phyloP scores from a whole-genome alignment of 1,140 invertebrate genomes.

The Hylaeus volcanicus region DNA sequence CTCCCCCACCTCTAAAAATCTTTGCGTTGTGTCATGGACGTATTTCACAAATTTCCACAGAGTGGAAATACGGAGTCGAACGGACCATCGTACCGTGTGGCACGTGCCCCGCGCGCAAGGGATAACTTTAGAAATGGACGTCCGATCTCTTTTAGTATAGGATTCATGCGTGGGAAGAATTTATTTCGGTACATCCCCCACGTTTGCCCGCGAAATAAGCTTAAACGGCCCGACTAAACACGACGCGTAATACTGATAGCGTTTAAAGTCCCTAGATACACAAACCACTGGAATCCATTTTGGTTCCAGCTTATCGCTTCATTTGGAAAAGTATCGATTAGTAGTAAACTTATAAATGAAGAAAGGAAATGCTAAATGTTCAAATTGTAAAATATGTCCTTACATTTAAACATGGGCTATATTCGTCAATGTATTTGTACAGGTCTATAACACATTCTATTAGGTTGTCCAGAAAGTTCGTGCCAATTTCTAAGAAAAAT shows the following conservation, averaged over 20 bases:
- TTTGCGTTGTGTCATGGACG: slow-evolving; percentile 18
- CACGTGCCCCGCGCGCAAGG: slow-evolving; percentile 55
- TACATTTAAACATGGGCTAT: too few species aligned
- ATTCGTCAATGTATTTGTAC: too few species aligned
- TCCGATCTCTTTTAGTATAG: slow-evolving; percentile 64
- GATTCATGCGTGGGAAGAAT: slow-evolving; percentile 67
- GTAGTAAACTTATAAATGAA: too few species aligned
- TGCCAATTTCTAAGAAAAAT: too few species aligned
- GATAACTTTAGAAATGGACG: slow-evolving; percentile 69
- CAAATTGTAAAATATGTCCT: too few species aligned
- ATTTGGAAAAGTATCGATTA: too few species aligned
- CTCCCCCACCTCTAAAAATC: slow-evolving; percentile 1
- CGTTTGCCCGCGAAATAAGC: slow-evolving; percentile 61
- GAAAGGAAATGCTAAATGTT: too few species aligned
- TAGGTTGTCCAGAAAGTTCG: too few species aligned
- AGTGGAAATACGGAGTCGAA: slow-evolving; percentile 31
- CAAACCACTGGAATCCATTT: too few species aligned
- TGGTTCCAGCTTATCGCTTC: too few species aligned
- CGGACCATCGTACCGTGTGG: slow-evolving; percentile 40
- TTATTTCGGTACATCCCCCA: slow-evolving; percentile 64
- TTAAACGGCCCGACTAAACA: slow-evolving; percentile 59
- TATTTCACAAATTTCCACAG: slow-evolving; percentile 54
- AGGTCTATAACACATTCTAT: too few species aligned
- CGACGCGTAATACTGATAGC: slow-evolving; percentile 30
- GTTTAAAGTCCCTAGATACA: too few species aligned